phyloP scores from a whole-genome alignment of 2,797 vertebrate genomes.

The Pteronotus mesoamericanus region DNA sequence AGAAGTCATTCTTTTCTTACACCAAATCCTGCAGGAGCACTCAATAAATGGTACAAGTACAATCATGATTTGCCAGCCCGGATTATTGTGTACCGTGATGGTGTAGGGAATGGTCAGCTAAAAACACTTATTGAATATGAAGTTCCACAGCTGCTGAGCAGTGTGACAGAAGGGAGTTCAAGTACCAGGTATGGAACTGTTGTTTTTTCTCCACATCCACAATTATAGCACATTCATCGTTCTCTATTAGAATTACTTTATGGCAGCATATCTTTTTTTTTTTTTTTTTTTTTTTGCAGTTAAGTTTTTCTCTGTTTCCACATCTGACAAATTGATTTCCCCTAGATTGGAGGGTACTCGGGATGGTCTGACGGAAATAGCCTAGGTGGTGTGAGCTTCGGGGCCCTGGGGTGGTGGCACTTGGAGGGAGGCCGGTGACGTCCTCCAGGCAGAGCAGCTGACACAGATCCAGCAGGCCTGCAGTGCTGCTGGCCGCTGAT shows the following conservation, averaged over 20 bases:
- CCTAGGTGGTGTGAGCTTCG: not conserved
- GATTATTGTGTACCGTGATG: conserved; percentile 76
- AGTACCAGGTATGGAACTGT: conserved; percentile 36
- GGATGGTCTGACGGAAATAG: not conserved
- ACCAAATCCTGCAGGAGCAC: conserved; percentile 66
- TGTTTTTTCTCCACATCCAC: not conserved
- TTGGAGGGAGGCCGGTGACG: not conserved
- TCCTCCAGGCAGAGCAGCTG: not conserved
- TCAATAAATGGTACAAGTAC: conserved; percentile 71
- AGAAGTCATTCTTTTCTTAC: not conserved
- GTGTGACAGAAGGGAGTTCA: conserved; percentile 36
- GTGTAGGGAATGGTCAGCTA: conserved; percentile 76
- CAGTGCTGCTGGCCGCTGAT: not conserved
- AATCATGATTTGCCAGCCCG: conserved; percentile 69
- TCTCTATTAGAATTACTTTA: not conserved
- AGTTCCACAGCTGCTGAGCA: conserved; percentile 71
- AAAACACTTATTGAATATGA: conserved; percentile 60
- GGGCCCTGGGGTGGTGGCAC: not conserved
- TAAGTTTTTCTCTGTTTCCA: not conserved
- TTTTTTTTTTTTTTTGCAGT: not conserved
- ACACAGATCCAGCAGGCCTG: not conserved
- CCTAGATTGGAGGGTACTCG: not conserved
- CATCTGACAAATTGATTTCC: not conserved
- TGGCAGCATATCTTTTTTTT: not conserved
- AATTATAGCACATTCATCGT: accelerated